These are phyloP conservation scores for honey bee (Apis mellifera) DNA, from an alignment of 1,140 invertebrate species.

Conservation along the genomic window Amel_HAv3.1 CM009939.2:5946001-5946500, in stretches of 20 bases:
- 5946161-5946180: conserved; percentile 82
- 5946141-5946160: conserved; percentile 81
- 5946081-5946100: conserved; percentile 84
- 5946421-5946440: too few relatives aligned
- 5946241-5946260: too few relatives aligned
- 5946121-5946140: conserved; percentile 78
- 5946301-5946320: too few relatives aligned
- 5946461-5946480: too few relatives aligned
- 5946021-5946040: neutral
- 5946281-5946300: too few relatives aligned
- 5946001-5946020: neutral
- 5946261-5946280: too few relatives aligned
- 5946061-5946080: conserved; percentile 86
- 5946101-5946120: conserved; percentile 88
- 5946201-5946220: neutral
- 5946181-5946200: too few relatives aligned
- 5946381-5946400: fast-evolving
- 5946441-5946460: too few relatives aligned
- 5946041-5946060: conserved; percentile 91
- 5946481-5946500: neutral
- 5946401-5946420: neutral
- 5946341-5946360: neutral
- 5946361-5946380: neutral
- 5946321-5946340: too few relatives aligned
- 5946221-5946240: neutral